Evolutionary conservation across 2,113 vertebrate species (phyloP).

Genomic region (Coregonus clupeaformis): DNA sequence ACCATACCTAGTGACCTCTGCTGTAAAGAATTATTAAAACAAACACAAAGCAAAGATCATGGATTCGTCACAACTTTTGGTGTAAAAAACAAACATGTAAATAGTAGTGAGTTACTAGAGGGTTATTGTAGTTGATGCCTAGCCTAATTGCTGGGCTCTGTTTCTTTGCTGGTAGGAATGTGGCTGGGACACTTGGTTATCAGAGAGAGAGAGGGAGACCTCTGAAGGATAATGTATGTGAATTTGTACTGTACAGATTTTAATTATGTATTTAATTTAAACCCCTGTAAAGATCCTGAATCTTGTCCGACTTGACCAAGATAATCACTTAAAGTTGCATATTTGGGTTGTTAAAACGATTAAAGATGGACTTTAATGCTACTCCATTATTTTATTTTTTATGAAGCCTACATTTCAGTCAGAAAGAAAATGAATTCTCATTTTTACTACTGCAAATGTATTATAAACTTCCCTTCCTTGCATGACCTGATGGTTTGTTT

Average conservation of each 20-base stretch:
- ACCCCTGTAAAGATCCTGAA: conserved; percentile 70
- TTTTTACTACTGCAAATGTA: conserved; percentile 85
- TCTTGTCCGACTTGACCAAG: conserved; percentile 73
- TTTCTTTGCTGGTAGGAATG: conserved; percentile 78
- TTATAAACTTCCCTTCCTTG: conserved; percentile 80
- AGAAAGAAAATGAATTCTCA: conserved; percentile 69
- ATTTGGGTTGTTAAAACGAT: conserved; percentile 35
- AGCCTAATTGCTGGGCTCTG: conserved; percentile 74
- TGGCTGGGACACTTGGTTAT: conserved; percentile 71
- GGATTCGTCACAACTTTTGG: conserved; percentile 56
- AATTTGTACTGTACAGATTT: conserved; percentile 83
- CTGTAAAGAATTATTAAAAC: background rate
- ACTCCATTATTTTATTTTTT: conserved; percentile 48
- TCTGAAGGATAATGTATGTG: conserved; percentile 70
- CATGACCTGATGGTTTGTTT: conserved; percentile 79
- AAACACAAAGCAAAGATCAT: conserved; percentile 39
- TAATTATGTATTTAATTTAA: conserved; percentile 80
- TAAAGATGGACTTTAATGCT: conserved; percentile 60
- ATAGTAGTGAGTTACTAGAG: conserved; percentile 75
- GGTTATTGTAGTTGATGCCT: conserved; percentile 81
- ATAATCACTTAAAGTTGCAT: conserved; percentile 42
- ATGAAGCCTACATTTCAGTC: conserved; percentile 46
- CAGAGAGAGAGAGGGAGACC: conserved; percentile 48
- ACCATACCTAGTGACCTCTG: background rate
- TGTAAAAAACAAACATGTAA: conserved; percentile 67